Evolutionary conservation across 2,888 invertebrate species (phyloP).

Genomic region (Brachyptera risi): DNA sequence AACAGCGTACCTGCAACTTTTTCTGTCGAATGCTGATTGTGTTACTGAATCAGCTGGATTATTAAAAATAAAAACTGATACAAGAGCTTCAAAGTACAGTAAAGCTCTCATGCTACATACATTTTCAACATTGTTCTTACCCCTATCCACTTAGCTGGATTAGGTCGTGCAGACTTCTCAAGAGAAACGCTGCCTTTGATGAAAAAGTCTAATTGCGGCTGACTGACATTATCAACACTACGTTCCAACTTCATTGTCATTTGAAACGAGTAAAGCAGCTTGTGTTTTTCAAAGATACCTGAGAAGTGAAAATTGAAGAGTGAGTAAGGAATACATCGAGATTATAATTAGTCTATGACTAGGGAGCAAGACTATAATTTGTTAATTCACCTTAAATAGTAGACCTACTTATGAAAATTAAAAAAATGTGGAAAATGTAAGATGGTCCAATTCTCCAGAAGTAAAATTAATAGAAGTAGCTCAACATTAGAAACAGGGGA

Average conservation of each 20-base stretch:
- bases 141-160: slow-evolving; percentile 68
- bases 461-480: too few species aligned
- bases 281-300: slow-evolving; percentile 90
- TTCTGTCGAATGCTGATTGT: too few species aligned
- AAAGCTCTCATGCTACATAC: slow-evolving; percentile 38
- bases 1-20: too few species aligned
- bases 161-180: slow-evolving; percentile 62
- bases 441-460: too few species aligned
- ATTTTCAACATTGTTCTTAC: slow-evolving; percentile 41
- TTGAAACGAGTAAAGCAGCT: slow-evolving; percentile 86
- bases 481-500: too few species aligned
- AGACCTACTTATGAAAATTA: too few species aligned
- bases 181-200: slow-evolving; percentile 80
- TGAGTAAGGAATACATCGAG: too few species aligned
- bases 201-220: slow-evolving; percentile 81
- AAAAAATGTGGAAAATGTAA: too few species aligned
- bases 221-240: slow-evolving; percentile 58
- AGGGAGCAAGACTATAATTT: too few species aligned
- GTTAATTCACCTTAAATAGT: too few species aligned
- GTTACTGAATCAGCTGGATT: slow-evolving; percentile 14
- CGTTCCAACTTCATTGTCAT: slow-evolving; percentile 80
- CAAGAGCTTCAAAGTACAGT: slow-evolving; percentile 18
- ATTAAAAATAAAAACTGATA: slow-evolving; percentile 22
- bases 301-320: slow-evolving; percentile 31
- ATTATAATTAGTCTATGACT: too few species aligned